Percentiles rank a stretch among this genome's conserved stretches.
phyloP scores from a whole-genome alignment of 2,888 invertebrate genomes.

The Lepetodrilus schrolli region DNA sequence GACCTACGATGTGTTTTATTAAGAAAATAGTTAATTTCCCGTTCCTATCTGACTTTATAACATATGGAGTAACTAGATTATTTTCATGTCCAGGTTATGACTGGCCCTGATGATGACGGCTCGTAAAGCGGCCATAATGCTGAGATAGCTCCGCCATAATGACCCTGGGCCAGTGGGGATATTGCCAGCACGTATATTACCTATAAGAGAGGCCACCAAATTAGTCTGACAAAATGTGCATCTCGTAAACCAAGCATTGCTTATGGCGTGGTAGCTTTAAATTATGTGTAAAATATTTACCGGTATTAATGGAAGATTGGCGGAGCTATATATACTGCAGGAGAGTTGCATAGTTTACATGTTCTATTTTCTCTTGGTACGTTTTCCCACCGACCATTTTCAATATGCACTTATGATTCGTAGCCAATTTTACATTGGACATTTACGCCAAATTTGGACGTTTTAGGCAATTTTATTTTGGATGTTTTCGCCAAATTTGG shows the following conservation, averaged over 20 bases:
- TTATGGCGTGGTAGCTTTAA: background rate
- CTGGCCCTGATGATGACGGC: background rate
- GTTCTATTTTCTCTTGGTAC: too few species aligned
- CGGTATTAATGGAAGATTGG: background rate
- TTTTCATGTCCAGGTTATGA: background rate
- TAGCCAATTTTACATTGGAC: too few species aligned
- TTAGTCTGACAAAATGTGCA: background rate
- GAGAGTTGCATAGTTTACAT: too few species aligned
- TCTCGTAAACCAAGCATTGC: background rate
- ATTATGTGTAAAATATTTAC: background rate
- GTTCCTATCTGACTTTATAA: too few species aligned
- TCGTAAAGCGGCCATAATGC: slow-evolving; percentile 3
- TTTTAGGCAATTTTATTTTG: too few species aligned
- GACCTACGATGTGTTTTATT: too few species aligned
- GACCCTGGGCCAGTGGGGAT: background rate
- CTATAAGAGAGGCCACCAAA: background rate
- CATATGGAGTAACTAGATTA: background rate
- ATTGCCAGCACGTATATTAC: background rate
- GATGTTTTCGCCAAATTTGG: too few species aligned
- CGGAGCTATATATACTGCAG: background rate
- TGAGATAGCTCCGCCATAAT: background rate
- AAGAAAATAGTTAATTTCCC: too few species aligned
- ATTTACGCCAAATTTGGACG: too few species aligned
- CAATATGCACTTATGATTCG: too few species aligned
- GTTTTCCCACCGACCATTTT: too few species aligned